phyloP scores from a whole-genome alignment of 1,140 invertebrate genomes.

The Magallana gigas region DNA sequence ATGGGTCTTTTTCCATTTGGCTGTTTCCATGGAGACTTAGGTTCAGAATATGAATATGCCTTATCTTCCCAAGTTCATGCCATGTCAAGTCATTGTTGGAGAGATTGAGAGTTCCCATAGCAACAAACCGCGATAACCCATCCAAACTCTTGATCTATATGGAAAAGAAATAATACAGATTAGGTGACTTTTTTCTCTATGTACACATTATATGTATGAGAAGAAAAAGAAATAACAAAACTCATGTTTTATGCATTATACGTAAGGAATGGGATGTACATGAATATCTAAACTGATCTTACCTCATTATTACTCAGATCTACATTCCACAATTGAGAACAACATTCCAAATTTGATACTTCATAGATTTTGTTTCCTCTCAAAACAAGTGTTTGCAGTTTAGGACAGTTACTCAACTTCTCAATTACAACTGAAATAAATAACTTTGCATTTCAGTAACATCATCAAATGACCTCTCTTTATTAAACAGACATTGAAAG shows the following conservation, averaged over 20 bases:
- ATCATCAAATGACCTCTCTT: background rate
- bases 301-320: constrained; percentile 77
- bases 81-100: constrained; percentile 76
- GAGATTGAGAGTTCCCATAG: constrained; percentile 75
- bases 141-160: constrained; percentile 69
- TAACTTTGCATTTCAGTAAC: background rate
- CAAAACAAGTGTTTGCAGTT: constrained; percentile 70
- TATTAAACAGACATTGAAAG: no score
- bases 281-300: constrained; percentile 26
- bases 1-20: constrained; percentile 75
- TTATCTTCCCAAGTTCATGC: constrained; percentile 74
- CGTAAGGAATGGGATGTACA: no score
- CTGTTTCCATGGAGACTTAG: constrained; percentile 78
- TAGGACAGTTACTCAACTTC: constrained; percentile 65
- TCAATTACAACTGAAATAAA: constrained; percentile 69
- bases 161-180: background rate
- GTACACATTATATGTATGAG: no score
- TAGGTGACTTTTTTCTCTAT: no score
- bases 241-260: no score
- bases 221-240: no score
- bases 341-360: constrained; percentile 69
- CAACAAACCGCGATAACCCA: constrained; percentile 73
- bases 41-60: constrained; percentile 76
- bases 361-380: constrained; percentile 71
- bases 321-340: constrained; percentile 75